Conservation (phyloP, 2,797 vertebrate species). For the Aldrovandia affinis region DNA sequence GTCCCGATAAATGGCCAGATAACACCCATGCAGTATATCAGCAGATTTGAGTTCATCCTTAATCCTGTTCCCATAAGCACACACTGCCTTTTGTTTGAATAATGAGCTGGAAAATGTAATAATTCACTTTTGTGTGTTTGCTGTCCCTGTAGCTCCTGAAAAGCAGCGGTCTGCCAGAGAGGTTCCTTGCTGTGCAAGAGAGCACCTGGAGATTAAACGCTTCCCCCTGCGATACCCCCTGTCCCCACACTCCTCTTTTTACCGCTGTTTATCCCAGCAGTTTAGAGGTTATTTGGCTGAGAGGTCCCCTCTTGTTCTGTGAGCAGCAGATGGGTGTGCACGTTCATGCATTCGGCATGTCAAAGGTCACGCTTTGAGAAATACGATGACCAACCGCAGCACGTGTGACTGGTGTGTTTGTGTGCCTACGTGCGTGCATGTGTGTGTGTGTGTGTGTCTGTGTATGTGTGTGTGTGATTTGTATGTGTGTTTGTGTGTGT, state of each 20-base stretch:
- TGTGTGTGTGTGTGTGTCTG: background rate
- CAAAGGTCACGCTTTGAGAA: background rate
- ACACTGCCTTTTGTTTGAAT: slow-evolving; percentile 49
- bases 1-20: slow-evolving; percentile 56
- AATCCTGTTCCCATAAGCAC: slow-evolving; percentile 51
- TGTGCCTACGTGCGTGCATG: background rate
- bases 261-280: background rate
- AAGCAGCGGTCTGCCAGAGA: background rate
- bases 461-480: background rate
- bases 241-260: background rate
- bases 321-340: background rate
- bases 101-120: slow-evolving; percentile 59
- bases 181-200: background rate
- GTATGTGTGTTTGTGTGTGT: background rate
- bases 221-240: background rate
- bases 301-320: background rate
- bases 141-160: background rate
- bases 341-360: background rate
- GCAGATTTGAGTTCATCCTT: slow-evolving; percentile 48
- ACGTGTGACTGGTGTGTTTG: background rate
- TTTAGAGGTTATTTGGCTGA: background rate
- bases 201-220: background rate
- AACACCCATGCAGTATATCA: slow-evolving; percentile 48
- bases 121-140: slow-evolving; percentile 41
- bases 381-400: background rate